Evolutionary conservation across 2,797 vertebrate species (phyloP), one percentile per base, ranked within the genome.

Genomic region (Leptatherina wallacei): DNA sequence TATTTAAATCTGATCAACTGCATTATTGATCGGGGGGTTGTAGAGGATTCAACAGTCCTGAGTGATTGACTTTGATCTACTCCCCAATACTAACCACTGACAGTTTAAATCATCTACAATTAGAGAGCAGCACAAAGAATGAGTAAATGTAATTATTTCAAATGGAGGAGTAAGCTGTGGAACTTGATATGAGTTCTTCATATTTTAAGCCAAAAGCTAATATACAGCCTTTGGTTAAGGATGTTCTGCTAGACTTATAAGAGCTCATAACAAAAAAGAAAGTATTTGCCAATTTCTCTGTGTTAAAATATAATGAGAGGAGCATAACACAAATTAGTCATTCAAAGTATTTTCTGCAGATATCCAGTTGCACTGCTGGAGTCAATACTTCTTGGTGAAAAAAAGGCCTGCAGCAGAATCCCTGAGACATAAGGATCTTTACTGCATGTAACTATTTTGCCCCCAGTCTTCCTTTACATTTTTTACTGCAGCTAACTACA

Each of bases 371-470:
- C 35, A 30, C 20, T 20, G 49, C 61, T 38, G 29, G 47, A 11
- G 20, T 20, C 20, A 52, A 38, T 16, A 69, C 16, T 30, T 29
- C 24, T 16, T 14, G 3, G 24, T 14, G 0, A 69, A 68, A 69
- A 68, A 49, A 2, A 20, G 11, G 14, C 14, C 20, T n/a, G 40
- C 52, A 60, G 55, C 57, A 47, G 29, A 55, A 35, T 0, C 24
- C 35, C 13, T 22, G 8, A 71, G 59, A 51, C 49, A 71, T 51
- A 29, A 3, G 59, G 36, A 59, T 68, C 18, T 44, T 61, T 54
- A 9, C 51, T 67, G 24, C 16, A 20, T 51, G 40, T 29, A 51
- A 55, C 11, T 55, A 8, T 6, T 61, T n/a, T 70, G 36, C 3
- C 60, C 60, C 35, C 60, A 52, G 36, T 47, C 55, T 55, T 36